Base-by-base conservation (phyloP, 2,888 invertebrate species). In the Balanococcus diminutus region DNA sequence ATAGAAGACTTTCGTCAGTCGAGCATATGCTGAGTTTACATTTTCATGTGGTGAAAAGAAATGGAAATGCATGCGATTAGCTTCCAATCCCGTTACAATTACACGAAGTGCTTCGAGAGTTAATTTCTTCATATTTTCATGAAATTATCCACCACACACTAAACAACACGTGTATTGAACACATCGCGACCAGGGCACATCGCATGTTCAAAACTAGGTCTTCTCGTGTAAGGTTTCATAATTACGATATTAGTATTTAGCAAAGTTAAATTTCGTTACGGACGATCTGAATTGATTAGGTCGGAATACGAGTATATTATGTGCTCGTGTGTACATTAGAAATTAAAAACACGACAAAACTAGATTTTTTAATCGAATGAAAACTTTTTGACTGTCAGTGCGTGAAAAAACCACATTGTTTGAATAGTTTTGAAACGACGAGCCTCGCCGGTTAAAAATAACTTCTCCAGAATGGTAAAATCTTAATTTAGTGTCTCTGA, bases 221-320 rank as follows among this genome's bases (percentile, higher is more conserved):
- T 79, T 79, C 75, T 25, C 36, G 75, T 79, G 36, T 79, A 79
- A 79, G 75, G 75, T 79, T 79, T 79, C 75, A 79, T 79, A 79
- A 79, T 79, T 79, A 79, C 28, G 36, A 79, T 79, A 36, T 36
- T 79, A 36, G 32, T 36, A 79, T 79, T 36, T 72, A 72, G 72
- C 31, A 8, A 36, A 79, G 19, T 79, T 36, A 36, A 36, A 79
- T 79, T 79, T 36, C 19, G 36, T 79, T 36, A 79, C 56, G 22
- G 56, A 56, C 56, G 22, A 32, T 36, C 19, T 36, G 19, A 79
- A 79, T 36, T 79, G 75, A 79, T 79, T 79, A 36, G 19, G 36
- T 79, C 5, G 14, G 31, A 72, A 56, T 28, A 72, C 72, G 56
- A 56, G 22, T 22, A 9, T 1, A 46, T 46, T 2, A 56, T 56